Percentiles rank a stretch among this genome's conserved stretches.
phyloP scores from a whole-genome alignment of 2,888 invertebrate genomes.

The Noctua pronuba region DNA sequence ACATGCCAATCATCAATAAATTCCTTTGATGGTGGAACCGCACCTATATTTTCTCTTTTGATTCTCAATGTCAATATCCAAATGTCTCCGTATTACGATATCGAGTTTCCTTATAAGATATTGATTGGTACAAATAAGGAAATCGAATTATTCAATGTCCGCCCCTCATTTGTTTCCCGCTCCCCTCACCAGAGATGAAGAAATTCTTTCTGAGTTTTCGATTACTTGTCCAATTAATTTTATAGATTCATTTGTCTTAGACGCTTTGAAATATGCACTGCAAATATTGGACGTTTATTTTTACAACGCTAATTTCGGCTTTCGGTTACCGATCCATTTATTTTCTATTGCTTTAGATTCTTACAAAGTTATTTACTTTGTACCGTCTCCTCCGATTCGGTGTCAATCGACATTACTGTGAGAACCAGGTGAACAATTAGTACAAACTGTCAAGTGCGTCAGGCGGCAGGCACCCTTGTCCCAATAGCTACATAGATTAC shows the following conservation, averaged over 20 bases:
- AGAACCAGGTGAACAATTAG: conserved; percentile 62
- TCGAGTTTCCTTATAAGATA: conserved; percentile 87
- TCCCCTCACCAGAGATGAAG: conserved; percentile 89
- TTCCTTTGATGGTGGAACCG: conserved; percentile 40
- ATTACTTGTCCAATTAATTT: conserved; percentile 91
- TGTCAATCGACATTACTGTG: conserved; percentile 39
- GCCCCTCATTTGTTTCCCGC: conserved; percentile 89
- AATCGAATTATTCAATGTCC: conserved; percentile 91
- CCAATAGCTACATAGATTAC: conserved; percentile 59
- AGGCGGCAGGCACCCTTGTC: conserved; percentile 51
- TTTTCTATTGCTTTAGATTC: conserved; percentile 26
- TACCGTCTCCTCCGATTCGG: not conserved
- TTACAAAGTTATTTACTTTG: conserved; percentile 8
- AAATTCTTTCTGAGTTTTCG: conserved; percentile 91
- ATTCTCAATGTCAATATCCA: conserved; percentile 70
- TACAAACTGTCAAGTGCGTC: conserved; percentile 54
- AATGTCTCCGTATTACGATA: conserved; percentile 77
- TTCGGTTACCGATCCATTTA: conserved; percentile 43
- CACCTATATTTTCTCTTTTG: conserved; percentile 53
- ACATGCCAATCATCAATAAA: conserved; percentile 24
- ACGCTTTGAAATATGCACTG: conserved; percentile 82
- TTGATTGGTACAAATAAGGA: conserved; percentile 90
- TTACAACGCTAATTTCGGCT: conserved; percentile 57
- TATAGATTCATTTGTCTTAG: conserved; percentile 90
- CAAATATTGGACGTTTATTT: conserved; percentile 69